Percentiles rank a stretch among this genome's conserved stretches.
Conservation (phyloP, 2,888 invertebrate genomes). For the Hypselothyrea guttata region DNA sequence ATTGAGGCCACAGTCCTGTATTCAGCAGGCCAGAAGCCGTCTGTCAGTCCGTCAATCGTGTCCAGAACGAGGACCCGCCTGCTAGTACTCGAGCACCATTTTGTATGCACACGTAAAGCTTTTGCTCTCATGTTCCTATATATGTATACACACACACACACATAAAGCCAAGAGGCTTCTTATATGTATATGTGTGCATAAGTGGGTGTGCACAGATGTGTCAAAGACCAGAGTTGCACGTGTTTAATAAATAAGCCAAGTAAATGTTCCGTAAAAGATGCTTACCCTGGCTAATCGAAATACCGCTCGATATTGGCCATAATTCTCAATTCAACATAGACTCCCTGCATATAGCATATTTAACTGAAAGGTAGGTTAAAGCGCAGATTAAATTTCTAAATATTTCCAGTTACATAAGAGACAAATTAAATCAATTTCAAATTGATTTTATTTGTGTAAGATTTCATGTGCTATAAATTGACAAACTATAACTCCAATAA, state of each 20-base stretch:
- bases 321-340: too few relatives aligned
- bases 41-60: slow-evolving; percentile 2
- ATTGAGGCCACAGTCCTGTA: slow-evolving; percentile 68
- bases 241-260: slow-evolving; percentile 73
- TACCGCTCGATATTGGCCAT: slow-evolving; percentile 12
- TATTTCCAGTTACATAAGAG: too few relatives aligned
- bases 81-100: slow-evolving; percentile 41
- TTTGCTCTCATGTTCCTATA: too few relatives aligned
- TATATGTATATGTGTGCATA: slow-evolving; percentile 16
- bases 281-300: slow-evolving; percentile 29
- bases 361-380: too few relatives aligned
- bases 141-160: slow-evolving; percentile 22
- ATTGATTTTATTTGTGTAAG: too few relatives aligned
- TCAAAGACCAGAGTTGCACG: slow-evolving; percentile 35
- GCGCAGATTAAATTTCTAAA: too few relatives aligned
- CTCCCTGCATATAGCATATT: too few relatives aligned
- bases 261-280: slow-evolving; percentile 60
- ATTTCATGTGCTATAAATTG: too few relatives aligned
- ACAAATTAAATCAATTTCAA: too few relatives aligned
- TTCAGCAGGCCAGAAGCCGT: slow-evolving; percentile 27
- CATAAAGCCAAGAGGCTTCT: background rate
- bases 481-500: too few relatives aligned
- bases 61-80: slow-evolving; percentile 13
- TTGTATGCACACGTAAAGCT: slow-evolving; percentile 60
- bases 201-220: slow-evolving; percentile 34